Base-by-base conservation (phyloP, 2,797 vertebrate species). In the Thalassophryne amazonica region DNA sequence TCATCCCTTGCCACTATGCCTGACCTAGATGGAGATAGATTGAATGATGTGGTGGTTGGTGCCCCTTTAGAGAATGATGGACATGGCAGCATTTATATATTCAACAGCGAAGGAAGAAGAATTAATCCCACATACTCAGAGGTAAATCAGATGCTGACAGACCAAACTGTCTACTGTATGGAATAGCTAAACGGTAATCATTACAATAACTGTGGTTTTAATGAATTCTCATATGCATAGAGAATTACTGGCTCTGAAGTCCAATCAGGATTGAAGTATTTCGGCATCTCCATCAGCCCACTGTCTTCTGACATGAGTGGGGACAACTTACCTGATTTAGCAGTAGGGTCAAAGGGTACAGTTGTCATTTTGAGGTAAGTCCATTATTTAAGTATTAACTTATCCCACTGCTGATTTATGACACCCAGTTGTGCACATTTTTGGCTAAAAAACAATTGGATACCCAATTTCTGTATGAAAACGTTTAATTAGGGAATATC, bases 291-390 rank as follows among this genome's bases (percentile, higher is more conserved):
- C 0, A 62, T 95, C 59, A 91, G 90, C 21, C 87, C 85, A 36
- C 58, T 39, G 0, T 88, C 91, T 22, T 70, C 48, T 48, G 93
- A 95, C 40, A 85, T 86, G 11, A 92, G 85, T n/a, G 0, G 0
- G 2, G 93, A 95, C 6, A 3, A 1, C 0, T 81, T 95, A 5
- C 73, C 73, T 4, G 93, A 95, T 46, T 68, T 94, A 19, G 88
- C 85, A 0, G 90, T 93, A 28, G 93, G 93, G 11, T 88, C 92
- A 47, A 89, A 52, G 20, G 91, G 91, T 0, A 39, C 7, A 0
- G 89, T 90, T 13, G 28, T 91, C 32, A 48, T 95, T 22, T 84
- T 95, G 57, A 93, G 93, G 93, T 94, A 47, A 48, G 45, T 58
- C 24, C 18, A 54, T 39, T 8, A 41, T 27, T 33, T 11, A 6